These are phyloP conservation scores for Campoletis raptor DNA, from an alignment of 2,888 invertebrate genomes.

Conservation along the genomic window DNA sequence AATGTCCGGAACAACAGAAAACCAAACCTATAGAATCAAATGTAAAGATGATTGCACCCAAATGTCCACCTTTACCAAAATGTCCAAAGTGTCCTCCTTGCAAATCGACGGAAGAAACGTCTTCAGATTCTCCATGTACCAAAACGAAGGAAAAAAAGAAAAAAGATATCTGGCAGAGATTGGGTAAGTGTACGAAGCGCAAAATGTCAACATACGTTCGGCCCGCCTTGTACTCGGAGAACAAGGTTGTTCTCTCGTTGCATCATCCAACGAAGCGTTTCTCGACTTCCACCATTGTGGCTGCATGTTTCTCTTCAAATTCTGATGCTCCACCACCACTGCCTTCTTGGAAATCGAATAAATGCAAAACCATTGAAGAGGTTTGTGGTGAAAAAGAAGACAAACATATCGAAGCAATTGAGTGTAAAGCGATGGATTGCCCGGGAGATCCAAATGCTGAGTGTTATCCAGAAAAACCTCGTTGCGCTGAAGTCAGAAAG, in stretches of 20 bases:
- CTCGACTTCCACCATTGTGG: conserved; percentile 22
- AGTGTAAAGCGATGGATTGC: conserved; percentile 52
- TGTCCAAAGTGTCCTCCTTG: conserved; percentile 57
- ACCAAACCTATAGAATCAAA: conserved; percentile 29
- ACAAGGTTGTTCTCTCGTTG: neutral
- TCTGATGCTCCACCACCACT: conserved; percentile 63
- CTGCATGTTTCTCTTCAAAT: conserved; percentile 50
- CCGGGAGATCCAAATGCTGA: conserved; percentile 34
- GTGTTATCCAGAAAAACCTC: conserved; percentile 65
- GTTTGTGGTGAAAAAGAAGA: conserved; percentile 61
- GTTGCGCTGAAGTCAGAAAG: conserved; percentile 60
- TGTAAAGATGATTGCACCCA: conserved; percentile 38
- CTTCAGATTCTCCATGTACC: conserved; percentile 9
- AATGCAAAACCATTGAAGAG: conserved; percentile 69
- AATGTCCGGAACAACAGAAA: conserved; percentile 51
- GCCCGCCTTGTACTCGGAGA: neutral
- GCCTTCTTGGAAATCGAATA: conserved; percentile 60
- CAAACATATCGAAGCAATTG: conserved; percentile 31
- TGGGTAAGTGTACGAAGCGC: conserved; percentile 56
- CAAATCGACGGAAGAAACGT: neutral
- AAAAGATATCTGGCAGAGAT: conserved; percentile 56
- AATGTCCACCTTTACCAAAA: conserved; percentile 68
- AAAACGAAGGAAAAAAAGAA: conserved; percentile 1
- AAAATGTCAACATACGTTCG: conserved; percentile 62
- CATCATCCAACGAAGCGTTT: conserved; percentile 23